A percentile compares a stretch with the other conserved stretches of the same genome.
These are phyloP conservation scores for Myripristis murdjan DNA, from an alignment of 2,797 vertebrate species.

Conservation along the genomic window DNA sequence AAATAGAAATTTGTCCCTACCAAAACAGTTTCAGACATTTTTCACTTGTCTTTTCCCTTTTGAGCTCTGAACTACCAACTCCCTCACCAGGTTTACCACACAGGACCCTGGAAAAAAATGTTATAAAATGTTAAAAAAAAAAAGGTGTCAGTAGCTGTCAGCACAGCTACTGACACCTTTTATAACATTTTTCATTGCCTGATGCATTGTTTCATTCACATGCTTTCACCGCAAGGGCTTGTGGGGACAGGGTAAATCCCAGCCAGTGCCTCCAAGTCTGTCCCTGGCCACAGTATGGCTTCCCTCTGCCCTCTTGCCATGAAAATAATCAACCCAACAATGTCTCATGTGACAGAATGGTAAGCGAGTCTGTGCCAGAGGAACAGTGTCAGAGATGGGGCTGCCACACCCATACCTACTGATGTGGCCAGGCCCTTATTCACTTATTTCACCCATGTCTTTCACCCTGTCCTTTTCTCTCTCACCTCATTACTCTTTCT, in stretches of 20 bases:
- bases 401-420: conserved; percentile 62
- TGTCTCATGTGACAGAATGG: conserved; percentile 22
- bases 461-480: conserved; percentile 22
- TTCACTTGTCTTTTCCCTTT: conserved; percentile 6
- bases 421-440: conserved; percentile 49
- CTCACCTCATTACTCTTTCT: conserved; percentile 5
- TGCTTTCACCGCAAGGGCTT: conserved; percentile 43
- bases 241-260: conserved; percentile 64
- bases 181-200: no score
- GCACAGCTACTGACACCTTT: no score
- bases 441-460: conserved; percentile 27
- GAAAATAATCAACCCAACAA: conserved; percentile 38
- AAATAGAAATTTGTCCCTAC: no score
- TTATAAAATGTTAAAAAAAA: no score
- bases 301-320: conserved; percentile 16
- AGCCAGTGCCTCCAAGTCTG: conserved; percentile 68
- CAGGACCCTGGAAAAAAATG: no score
- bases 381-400: conserved; percentile 24
- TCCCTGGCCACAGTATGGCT: conserved; percentile 37
- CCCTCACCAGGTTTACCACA: no score
- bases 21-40: no score
- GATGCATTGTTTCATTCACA: conserved; percentile 54
- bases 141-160: conserved; percentile 35
- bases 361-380: conserved; percentile 9
- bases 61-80: conserved; percentile 1